Evolutionary conservation across 2,888 invertebrate species (phyloP).

Genomic region (Cantharis rufa): DNA sequence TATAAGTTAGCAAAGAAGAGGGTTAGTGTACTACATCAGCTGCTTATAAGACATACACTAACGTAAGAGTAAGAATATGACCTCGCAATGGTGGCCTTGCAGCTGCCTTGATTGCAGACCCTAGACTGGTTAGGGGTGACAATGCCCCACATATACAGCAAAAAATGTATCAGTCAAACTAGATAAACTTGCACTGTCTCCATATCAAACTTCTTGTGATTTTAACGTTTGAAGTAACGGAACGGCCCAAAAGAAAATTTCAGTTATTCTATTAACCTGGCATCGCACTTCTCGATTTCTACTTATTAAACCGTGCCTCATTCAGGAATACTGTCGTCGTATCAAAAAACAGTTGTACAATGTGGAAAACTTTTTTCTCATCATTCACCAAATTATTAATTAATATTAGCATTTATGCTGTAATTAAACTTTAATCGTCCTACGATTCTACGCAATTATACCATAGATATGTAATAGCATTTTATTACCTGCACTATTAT

Average conservation of each 20-base stretch:
- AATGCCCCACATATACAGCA: conserved; percentile 29
- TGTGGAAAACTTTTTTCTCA: neutral
- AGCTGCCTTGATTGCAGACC: conserved; percentile 38
- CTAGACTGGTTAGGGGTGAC: conserved; percentile 39
- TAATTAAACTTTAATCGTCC: neutral
- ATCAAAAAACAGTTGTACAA: neutral
- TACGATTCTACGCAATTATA: neutral
- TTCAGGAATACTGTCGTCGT: neutral
- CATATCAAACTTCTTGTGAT: conserved; percentile 20
- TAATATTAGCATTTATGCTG: neutral
- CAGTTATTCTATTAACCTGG: neutral
- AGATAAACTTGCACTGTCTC: conserved; percentile 36
- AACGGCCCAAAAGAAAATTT: conserved; percentile 6
- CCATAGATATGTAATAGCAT: conserved; percentile 1
- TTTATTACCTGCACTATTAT: conserved; percentile 12
- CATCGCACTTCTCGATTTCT: no score
- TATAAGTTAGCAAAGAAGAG: conserved; percentile 30
- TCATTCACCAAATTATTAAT: neutral
- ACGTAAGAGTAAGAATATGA: conserved; percentile 36
- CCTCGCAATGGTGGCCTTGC: conserved; percentile 39
- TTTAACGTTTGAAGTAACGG: conserved; percentile 13
- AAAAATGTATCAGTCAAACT: conserved; percentile 35
- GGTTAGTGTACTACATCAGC: conserved; percentile 31
- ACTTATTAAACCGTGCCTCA: neutral
- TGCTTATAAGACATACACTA: conserved; percentile 33